Percentiles rank a stretch among this genome's conserved stretches.
These are phyloP conservation scores for Aldrovandia affinis DNA, from an alignment of 2,797 vertebrate species.

Conservation along the genomic window DNA sequence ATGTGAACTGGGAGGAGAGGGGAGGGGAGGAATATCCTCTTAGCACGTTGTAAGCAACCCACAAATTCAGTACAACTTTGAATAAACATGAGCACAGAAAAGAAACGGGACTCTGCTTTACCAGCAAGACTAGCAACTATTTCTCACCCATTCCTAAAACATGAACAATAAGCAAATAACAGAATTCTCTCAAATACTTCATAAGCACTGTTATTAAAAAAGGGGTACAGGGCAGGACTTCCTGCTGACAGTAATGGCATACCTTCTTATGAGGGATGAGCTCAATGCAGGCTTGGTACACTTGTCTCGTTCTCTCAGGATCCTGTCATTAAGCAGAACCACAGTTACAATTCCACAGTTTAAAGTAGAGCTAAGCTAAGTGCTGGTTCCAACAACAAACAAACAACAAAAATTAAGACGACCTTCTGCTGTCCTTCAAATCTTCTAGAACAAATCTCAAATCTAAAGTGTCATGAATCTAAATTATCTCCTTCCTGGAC, in stretches of 20 bases:
- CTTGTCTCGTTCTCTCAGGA: slow-evolving; percentile 89
- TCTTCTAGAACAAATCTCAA: background rate
- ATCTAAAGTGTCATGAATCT: background rate
- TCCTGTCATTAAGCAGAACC: slow-evolving; percentile 72
- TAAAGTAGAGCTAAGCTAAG: background rate
- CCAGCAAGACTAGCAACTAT: background rate
- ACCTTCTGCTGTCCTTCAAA: background rate
- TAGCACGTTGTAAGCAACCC: background rate
- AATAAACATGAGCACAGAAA: background rate
- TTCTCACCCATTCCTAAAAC: background rate
- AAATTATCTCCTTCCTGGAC: background rate
- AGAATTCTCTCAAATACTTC: background rate
- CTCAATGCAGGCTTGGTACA: slow-evolving; percentile 92
- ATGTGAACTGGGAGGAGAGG: slow-evolving; percentile 86
- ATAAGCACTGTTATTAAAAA: background rate
- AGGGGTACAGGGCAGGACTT: background rate
- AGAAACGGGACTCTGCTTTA: background rate
- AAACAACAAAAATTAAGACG: background rate
- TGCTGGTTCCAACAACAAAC: background rate
- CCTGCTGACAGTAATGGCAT: slow-evolving; percentile 30
- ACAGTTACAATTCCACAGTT: background rate
- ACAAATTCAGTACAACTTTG: background rate
- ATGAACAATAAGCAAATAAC: background rate
- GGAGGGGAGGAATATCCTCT: slow-evolving; percentile 32
- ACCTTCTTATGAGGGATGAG: slow-evolving; percentile 98